Percentiles rank a stretch among this genome's conserved stretches.
phyloP scores from a whole-genome alignment of 2,113 vertebrate genomes.

The Tautogolabrus adspersus region DNA sequence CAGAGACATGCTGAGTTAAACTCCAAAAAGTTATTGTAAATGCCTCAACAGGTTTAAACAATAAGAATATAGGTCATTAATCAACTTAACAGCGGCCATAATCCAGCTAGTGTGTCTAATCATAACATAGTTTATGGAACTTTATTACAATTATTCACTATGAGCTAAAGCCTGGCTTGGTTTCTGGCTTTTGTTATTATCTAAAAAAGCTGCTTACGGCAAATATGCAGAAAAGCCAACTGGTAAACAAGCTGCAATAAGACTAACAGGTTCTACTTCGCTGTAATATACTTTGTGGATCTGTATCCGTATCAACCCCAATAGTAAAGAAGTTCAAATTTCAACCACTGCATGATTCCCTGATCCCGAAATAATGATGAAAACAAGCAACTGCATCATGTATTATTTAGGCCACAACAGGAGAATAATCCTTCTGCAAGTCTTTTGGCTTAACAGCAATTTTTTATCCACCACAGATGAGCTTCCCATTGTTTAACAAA shows the following conservation, averaged over 20 bases:
- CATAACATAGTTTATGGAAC: constrained; percentile 29
- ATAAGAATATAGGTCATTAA: constrained; percentile 21
- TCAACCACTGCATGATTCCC: constrained; percentile 22
- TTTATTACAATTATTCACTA: constrained; percentile 33
- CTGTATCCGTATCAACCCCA: constrained; percentile 18
- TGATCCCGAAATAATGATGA: constrained; percentile 30
- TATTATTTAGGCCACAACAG: constrained; percentile 31
- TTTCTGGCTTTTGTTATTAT: constrained; percentile 21
- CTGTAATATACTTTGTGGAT: constrained; percentile 35
- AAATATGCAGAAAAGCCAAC: constrained; percentile 3
- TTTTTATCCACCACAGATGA: constrained; percentile 52
- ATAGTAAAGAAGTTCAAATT: constrained; percentile 28
- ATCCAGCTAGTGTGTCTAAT: constrained; percentile 23
- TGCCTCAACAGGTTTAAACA: constrained; percentile 19
- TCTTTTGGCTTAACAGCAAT: constrained; percentile 28
- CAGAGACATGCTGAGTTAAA: neutral
- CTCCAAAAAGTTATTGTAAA: constrained; percentile 6
- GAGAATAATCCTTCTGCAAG: constrained; percentile 33
- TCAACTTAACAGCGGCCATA: neutral
- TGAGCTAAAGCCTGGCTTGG: constrained; percentile 10
- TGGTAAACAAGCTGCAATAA: constrained; percentile 26
- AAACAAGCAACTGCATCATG: constrained; percentile 40
- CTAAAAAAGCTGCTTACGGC: constrained; percentile 23
- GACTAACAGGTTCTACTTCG: constrained; percentile 21
- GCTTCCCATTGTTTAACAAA: constrained; percentile 62